A percentile compares a stretch with the other conserved stretches of the same genome.
These are phyloP conservation scores for Orthosia gothica DNA, from an alignment of 2,888 invertebrate species.

Conservation along the genomic window DNA sequence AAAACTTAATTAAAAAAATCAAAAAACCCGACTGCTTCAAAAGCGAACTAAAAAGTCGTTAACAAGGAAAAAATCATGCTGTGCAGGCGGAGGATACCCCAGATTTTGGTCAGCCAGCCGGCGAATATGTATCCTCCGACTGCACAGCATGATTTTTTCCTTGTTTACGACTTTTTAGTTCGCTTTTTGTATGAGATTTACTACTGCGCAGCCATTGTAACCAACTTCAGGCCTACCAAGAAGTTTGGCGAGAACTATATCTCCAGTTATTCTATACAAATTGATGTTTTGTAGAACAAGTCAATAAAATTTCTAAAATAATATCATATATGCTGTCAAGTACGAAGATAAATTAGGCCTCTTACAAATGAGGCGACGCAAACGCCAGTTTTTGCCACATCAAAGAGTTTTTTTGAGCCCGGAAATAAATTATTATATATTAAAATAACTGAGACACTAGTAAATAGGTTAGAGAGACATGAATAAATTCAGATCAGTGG, in stretches of 20 bases:
- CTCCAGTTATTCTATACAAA: conserved; percentile 46
- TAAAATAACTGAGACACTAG: conserved; percentile 64
- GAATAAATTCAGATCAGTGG: conserved; percentile 26
- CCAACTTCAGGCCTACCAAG: too few species aligned
- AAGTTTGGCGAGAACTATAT: not conserved
- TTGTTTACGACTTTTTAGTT: too few species aligned
- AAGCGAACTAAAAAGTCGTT: too few species aligned
- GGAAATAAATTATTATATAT: conserved; percentile 71
- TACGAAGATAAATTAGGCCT: conserved; percentile 63
- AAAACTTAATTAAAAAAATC: too few species aligned
- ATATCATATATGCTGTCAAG: conserved; percentile 61
- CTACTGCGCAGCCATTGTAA: too few species aligned
- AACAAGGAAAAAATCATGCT: too few species aligned
- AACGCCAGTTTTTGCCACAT: conserved; percentile 61
- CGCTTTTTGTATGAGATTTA: too few species aligned
- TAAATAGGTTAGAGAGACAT: conserved; percentile 57
- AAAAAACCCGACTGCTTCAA: too few species aligned
- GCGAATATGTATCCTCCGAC: too few species aligned
- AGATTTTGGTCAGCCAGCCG: too few species aligned
- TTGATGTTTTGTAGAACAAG: conserved; percentile 57
- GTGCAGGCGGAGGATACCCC: too few species aligned
- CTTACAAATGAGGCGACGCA: conserved; percentile 64
- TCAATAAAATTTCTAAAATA: conserved; percentile 59
- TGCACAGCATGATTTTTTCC: too few species aligned
- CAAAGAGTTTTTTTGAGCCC: conserved; percentile 66